Percentiles rank a stretch among this genome's conserved stretches.
Evolutionary conservation across 2,113 vertebrate genomes (phyloP).

Genomic region (Eulemur rufifrons): DNA sequence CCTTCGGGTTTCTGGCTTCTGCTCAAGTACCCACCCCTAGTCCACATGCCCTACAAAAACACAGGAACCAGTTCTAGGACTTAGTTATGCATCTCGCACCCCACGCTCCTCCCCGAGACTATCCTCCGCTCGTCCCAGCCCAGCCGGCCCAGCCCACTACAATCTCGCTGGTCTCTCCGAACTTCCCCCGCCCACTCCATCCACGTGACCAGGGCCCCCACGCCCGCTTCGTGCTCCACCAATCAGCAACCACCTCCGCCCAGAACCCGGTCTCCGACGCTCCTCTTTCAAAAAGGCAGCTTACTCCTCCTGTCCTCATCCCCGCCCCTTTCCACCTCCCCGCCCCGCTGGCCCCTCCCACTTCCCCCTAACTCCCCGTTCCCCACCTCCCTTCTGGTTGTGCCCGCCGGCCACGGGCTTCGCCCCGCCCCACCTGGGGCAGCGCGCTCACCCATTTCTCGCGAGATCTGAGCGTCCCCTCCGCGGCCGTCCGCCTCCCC

Average conservation of each 20-base stretch:
- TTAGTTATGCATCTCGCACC: background rate
- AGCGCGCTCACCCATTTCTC: background rate
- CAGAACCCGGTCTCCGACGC: background rate
- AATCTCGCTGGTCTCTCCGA: rapidly evolving
- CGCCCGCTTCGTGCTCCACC: background rate
- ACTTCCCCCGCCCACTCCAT: background rate
- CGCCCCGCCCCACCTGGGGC: constrained; percentile 18
- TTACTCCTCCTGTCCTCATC: background rate
- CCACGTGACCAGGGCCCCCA: background rate
- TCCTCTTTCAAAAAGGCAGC: constrained; percentile 39
- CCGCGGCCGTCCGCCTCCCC: constrained; percentile 24
- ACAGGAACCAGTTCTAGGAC: constrained; percentile 47
- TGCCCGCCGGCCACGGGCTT: background rate
- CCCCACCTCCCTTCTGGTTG: background rate
- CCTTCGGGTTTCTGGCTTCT: constrained; percentile 22
- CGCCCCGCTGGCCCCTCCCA: background rate
- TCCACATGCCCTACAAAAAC: constrained; percentile 64
- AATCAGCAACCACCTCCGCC: constrained; percentile 60
- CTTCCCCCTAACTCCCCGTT: background rate
- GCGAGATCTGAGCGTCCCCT: constrained; percentile 62
- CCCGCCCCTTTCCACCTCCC: background rate
- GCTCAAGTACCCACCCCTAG: constrained; percentile 38
- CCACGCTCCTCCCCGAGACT: background rate
- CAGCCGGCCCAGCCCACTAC: background rate
- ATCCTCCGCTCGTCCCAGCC: rapidly evolving